Conservation (phyloP, 1,140 invertebrate species). For the Drepana arcuata region DNA sequence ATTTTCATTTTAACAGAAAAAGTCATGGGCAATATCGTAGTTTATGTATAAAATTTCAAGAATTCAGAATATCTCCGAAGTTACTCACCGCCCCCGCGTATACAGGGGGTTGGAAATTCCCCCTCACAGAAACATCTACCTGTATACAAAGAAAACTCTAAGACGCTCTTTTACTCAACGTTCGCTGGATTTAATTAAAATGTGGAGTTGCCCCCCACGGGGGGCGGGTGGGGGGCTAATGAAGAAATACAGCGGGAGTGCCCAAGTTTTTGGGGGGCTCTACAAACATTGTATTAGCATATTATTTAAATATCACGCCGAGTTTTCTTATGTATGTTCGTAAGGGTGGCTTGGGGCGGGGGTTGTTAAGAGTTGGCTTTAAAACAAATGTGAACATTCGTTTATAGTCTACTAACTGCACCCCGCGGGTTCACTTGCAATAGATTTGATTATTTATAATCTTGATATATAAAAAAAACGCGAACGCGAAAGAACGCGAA, state of each 20-base stretch:
- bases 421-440: neutral
- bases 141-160: conserved; percentile 56
- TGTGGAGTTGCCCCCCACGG: conserved; percentile 19
- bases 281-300: conserved; percentile 61
- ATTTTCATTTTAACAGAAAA: no score
- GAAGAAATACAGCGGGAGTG: conserved; percentile 33
- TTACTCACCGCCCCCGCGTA: no score
- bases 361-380: neutral
- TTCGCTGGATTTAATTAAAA: conserved; percentile 62
- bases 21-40: no score
- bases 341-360: neutral
- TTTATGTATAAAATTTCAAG: no score
- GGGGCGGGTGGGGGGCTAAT: conserved; percentile 15
- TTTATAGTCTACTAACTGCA: no score
- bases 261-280: conserved; percentile 45
- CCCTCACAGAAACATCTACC: conserved; percentile 25
- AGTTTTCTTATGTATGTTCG: neutral
- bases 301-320: conserved; percentile 54
- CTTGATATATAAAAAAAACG: neutral
- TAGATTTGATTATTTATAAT: neutral
- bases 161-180: conserved; percentile 36
- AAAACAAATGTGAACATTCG: no score
- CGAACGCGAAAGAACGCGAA: neutral
- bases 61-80: no score
- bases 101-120: no score